Conservation (phyloP, 2,113 vertebrate species). For the Erythrocercus mccallii region DNA sequence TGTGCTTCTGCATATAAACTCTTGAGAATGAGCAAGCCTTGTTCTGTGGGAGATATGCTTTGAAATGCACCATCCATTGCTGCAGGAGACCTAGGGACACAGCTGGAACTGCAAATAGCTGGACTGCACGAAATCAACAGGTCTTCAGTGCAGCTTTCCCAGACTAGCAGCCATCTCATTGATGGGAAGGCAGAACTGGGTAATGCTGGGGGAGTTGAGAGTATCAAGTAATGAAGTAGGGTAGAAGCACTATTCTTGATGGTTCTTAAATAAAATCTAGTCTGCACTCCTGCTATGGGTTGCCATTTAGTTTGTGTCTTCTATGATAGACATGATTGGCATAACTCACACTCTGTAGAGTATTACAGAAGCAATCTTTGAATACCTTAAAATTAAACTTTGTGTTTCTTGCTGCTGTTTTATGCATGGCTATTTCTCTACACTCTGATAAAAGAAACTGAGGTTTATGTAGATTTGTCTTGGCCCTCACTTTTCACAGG, state of each 20-base stretch:
- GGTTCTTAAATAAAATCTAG: not conserved
- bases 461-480: not conserved
- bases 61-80: not conserved
- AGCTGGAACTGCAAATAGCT: not conserved
- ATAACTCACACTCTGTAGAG: not conserved
- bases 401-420: not conserved
- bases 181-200: not conserved
- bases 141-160: not conserved
- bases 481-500: not conserved
- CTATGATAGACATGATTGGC: not conserved
- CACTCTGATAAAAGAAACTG: not conserved
- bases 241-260: not conserved
- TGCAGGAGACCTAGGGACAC: not conserved
- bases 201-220: not conserved
- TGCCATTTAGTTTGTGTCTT: not conserved
- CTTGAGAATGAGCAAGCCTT: not conserved
- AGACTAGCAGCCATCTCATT: not conserved
- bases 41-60: not conserved
- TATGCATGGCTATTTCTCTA: not conserved
- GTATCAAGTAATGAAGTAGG: not conserved
- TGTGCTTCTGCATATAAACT: not conserved
- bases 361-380: not conserved
- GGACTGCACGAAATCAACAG: not conserved
- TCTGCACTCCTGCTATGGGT: not conserved
- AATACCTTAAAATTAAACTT: not conserved